Conservation (phyloP, 2,888 invertebrate genomes). For the Plagodis pulveraria region DNA sequence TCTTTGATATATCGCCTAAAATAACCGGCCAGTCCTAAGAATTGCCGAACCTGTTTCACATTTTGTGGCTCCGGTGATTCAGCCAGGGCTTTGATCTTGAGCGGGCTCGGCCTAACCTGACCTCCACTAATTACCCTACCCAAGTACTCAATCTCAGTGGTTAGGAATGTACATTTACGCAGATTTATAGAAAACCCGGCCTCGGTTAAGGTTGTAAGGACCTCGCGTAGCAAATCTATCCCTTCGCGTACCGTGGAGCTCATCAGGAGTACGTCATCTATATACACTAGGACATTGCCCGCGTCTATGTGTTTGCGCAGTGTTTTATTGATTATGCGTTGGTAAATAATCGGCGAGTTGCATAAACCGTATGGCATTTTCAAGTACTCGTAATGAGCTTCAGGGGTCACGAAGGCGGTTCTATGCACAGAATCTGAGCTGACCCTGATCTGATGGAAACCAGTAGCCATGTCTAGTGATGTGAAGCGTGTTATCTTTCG, state of each 20-base stretch:
- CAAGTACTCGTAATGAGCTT: slow-evolving; percentile 12
- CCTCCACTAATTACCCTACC: slow-evolving; percentile 34
- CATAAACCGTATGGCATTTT: slow-evolving; percentile 17
- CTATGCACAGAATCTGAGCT: slow-evolving; percentile 4
- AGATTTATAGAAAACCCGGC: slow-evolving; percentile 41
- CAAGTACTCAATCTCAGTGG: slow-evolving; percentile 38
- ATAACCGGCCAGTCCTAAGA: slow-evolving; percentile 39
- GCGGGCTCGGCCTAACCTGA: slow-evolving; percentile 40
- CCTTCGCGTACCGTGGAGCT: not conserved
- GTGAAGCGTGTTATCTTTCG: slow-evolving; percentile 1
- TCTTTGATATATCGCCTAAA: too few species aligned
- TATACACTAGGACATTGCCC: slow-evolving; percentile 24
- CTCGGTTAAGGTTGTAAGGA: slow-evolving; percentile 2
- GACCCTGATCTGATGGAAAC: slow-evolving; percentile 12
- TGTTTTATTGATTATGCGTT: slow-evolving; percentile 24
- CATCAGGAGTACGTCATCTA: slow-evolving; percentile 27
- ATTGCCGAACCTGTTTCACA: slow-evolving; percentile 40
- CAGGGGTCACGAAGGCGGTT: slow-evolving; percentile 9
- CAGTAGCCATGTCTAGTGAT: slow-evolving; percentile 8
- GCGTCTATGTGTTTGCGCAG: slow-evolving; percentile 5
- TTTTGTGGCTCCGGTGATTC: slow-evolving; percentile 32
- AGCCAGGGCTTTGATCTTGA: slow-evolving; percentile 36
- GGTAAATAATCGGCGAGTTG: slow-evolving; percentile 26
- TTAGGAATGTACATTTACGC: slow-evolving; percentile 26
- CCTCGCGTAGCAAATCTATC: not conserved